Evolutionary conservation across 2,113 vertebrate species (phyloP).

Genomic region (Microtus oregoni): DNA sequence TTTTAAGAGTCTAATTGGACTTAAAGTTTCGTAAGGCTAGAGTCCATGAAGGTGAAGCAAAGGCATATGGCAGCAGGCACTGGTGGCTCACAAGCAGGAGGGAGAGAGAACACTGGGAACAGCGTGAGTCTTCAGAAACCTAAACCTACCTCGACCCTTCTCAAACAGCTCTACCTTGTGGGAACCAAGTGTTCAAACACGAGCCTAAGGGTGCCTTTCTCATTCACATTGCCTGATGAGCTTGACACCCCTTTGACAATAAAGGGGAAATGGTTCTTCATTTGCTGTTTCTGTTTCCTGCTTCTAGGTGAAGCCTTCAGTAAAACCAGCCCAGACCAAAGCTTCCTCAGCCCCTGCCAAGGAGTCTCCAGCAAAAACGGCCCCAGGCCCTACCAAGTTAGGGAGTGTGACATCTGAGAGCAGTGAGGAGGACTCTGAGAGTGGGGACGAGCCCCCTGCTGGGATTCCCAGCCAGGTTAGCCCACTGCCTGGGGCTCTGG

Average conservation of each 20-base stretch:
- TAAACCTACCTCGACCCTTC: neutral
- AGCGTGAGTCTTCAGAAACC: neutral
- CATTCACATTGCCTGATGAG: neutral
- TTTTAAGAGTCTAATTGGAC: neutral
- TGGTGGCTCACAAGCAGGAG: neutral
- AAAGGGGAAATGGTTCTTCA: neutral
- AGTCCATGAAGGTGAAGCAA: neutral
- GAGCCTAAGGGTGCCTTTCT: neutral
- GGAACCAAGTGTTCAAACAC: neutral
- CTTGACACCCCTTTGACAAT: neutral
- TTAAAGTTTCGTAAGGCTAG: neutral
- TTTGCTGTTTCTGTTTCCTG: constrained; percentile 39
- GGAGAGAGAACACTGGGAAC: neutral
- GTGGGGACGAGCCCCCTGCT: neutral
- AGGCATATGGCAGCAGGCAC: neutral
- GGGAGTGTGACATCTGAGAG: constrained; percentile 4
- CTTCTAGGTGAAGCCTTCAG: constrained; percentile 76
- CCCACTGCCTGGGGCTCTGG: too few species aligned
- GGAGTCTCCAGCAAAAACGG: neutral
- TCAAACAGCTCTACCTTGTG: neutral
- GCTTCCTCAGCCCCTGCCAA: neutral
- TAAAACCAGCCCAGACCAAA: constrained; percentile 69
- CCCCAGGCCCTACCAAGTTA: constrained; percentile 40
- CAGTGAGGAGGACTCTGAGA: constrained; percentile 65
- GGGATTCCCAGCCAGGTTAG: constrained; percentile 18